phyloP scores from a whole-genome alignment of 2,113 vertebrate species.

The Cygnus atratus region DNA sequence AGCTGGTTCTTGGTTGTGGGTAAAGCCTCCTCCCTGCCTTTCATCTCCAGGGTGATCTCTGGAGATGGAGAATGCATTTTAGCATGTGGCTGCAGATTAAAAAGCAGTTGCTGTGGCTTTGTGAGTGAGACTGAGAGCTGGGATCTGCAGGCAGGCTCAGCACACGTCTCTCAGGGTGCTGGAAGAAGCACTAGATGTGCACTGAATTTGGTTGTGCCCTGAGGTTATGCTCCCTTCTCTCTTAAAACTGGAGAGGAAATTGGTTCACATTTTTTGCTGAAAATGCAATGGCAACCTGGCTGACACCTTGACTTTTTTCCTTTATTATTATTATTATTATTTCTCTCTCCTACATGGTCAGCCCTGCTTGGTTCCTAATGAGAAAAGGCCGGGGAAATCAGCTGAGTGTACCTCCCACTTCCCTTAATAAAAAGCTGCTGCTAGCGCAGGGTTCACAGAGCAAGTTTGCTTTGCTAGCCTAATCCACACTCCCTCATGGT shows the following conservation, averaged over 20 bases:
- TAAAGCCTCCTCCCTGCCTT: background rate
- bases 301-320: background rate
- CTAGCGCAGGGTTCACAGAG: background rate
- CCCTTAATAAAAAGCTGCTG: background rate
- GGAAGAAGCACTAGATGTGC: background rate
- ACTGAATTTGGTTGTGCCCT: background rate
- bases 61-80: background rate
- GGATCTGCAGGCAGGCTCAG: background rate
- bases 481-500: background rate
- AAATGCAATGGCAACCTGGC: background rate
- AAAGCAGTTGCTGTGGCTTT: background rate
- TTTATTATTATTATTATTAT: background rate
- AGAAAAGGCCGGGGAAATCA: background rate
- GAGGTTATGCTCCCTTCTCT: background rate
- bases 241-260: background rate
- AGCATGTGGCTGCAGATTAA: background rate
- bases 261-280: background rate
- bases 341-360: background rate
- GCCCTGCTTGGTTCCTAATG: background rate
- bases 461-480: background rate
- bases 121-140: background rate
- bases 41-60: background rate
- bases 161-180: background rate
- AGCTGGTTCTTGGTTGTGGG: fast-evolving
- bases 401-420: background rate